Conservation (phyloP, 2,888 invertebrate genomes). For the Zaprionus obscuricornis region DNA sequence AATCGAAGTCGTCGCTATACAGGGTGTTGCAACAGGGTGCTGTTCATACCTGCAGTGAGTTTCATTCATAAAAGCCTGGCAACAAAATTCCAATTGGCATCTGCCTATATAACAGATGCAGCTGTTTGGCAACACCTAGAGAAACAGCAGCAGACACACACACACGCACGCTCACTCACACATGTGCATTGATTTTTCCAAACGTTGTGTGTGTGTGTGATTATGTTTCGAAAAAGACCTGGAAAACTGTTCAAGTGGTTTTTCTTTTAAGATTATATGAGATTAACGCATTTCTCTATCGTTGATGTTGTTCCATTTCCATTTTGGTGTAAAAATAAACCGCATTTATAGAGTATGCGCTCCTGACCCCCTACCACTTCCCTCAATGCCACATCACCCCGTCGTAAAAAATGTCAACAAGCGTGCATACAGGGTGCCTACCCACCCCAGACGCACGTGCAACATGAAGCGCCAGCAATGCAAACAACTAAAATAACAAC, state of each 20-base stretch:
- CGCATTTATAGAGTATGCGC: slow-evolving; percentile 34
- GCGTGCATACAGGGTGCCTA: slow-evolving; percentile 51
- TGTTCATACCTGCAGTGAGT: slow-evolving; percentile 67
- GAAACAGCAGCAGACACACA: slow-evolving; percentile 8
- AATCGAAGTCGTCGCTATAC: slow-evolving; percentile 40
- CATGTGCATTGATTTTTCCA: slow-evolving; percentile 75
- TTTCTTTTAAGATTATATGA: slow-evolving; percentile 54
- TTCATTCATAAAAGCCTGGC: slow-evolving; percentile 68
- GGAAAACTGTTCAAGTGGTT: slow-evolving; percentile 58
- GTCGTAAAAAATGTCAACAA: slow-evolving; percentile 61
- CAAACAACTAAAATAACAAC: slow-evolving; percentile 56
- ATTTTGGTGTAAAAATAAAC: slow-evolving; percentile 55
- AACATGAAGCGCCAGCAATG: slow-evolving; percentile 58
- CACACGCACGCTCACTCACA: slow-evolving; percentile 41
- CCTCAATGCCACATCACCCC: slow-evolving; percentile 6
- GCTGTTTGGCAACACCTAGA: slow-evolving; percentile 51
- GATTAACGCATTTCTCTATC: slow-evolving; percentile 53
- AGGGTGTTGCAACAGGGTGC: slow-evolving; percentile 60
- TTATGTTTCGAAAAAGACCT: slow-evolving; percentile 24
- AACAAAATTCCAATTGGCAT: slow-evolving; percentile 54
- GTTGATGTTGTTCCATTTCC: slow-evolving; percentile 40
- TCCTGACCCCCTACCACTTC: slow-evolving; percentile 10
- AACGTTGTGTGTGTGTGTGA: slow-evolving; percentile 18
- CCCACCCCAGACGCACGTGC: slow-evolving; percentile 54
- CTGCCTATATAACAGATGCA: slow-evolving; percentile 37